These are phyloP conservation scores for Mormyrus hasselquistii DNA, from an alignment of 2,797 vertebrate genomes.

Conservation along the genomic window DNA sequence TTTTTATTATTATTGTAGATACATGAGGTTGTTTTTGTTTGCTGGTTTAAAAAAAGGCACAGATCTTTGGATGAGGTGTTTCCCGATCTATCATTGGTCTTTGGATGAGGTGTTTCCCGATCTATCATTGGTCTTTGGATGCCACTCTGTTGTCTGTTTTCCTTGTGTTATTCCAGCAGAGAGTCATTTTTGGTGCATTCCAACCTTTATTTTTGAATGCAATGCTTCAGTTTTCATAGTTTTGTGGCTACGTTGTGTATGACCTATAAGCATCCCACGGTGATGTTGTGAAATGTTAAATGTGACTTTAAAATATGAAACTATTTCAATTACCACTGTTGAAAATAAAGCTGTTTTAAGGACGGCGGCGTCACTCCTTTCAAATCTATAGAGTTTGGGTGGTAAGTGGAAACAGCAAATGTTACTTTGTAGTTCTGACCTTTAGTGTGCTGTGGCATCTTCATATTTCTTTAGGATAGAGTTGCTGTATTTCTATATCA, in stretches of 20 bases:
- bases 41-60: not conserved
- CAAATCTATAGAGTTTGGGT: not conserved
- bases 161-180: not conserved
- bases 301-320: conserved; percentile 10
- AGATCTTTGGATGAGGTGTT: not conserved
- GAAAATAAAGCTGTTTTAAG: conserved; percentile 26
- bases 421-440: not conserved
- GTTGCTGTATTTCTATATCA: not conserved
- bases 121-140: not conserved
- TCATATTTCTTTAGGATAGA: not conserved
- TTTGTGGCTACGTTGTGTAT: not conserved
- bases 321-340: conserved; percentile 15
- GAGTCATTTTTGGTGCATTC: not conserved
- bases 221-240: not conserved
- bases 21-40: not conserved
- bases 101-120: not conserved
- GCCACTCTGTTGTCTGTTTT: not conserved
- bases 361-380: not conserved
- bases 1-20: not conserved
- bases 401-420: not conserved
- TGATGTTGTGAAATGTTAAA: conserved; percentile 17
- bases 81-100: not conserved
- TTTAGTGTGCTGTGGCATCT: not conserved
- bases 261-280: not conserved
- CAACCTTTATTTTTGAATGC: conserved; percentile 6